A percentile compares a stretch with the other conserved stretches of the same genome.
Evolutionary conservation across 2,888 invertebrate species (phyloP).

Genomic region (Acrobeloides nanus): DNA sequence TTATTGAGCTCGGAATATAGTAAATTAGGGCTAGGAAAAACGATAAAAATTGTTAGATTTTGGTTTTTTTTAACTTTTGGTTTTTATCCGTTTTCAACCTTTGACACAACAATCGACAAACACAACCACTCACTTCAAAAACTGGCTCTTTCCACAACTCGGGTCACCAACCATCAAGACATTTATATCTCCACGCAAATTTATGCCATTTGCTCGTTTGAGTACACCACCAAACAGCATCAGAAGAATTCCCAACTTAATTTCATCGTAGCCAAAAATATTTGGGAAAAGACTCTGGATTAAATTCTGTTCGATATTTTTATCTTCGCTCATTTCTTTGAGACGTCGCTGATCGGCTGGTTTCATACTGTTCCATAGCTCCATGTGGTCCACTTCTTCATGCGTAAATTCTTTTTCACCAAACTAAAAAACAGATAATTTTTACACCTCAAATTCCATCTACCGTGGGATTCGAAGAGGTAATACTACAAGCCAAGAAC

Average conservation of each 20-base stretch:
- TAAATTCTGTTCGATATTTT: slow-evolving; percentile 76
- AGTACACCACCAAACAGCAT: slow-evolving; percentile 96
- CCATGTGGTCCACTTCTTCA: slow-evolving; percentile 73
- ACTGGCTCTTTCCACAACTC: slow-evolving; percentile 93
- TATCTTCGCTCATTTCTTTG: slow-evolving; percentile 68
- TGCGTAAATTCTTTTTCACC: slow-evolving; percentile 75
- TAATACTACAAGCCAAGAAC: slow-evolving; percentile 85
- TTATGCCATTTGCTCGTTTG: slow-evolving; percentile 76
- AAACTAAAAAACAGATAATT: slow-evolving; percentile 60
- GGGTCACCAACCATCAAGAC: slow-evolving; percentile 97
- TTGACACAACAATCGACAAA: background rate
- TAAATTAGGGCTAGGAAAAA: background rate
- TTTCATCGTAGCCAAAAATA: slow-evolving; percentile 68
- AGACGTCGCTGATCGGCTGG: slow-evolving; percentile 71
- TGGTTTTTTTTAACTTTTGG: no score
- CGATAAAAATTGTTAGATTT: no score
- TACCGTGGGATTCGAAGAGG: slow-evolving; percentile 72
- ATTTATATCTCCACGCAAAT: slow-evolving; percentile 89
- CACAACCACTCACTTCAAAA: slow-evolving; percentile 67
- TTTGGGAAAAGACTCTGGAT: slow-evolving; percentile 86
- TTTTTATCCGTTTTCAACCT: no score
- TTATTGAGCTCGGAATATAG: no score
- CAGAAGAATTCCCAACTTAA: slow-evolving; percentile 76
- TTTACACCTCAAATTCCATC: slow-evolving; percentile 10
- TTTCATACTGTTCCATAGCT: slow-evolving; percentile 39